These are phyloP conservation scores for Ciconia boyciana DNA, from an alignment of 2,113 vertebrate genomes.

Conservation along the genomic window DNA sequence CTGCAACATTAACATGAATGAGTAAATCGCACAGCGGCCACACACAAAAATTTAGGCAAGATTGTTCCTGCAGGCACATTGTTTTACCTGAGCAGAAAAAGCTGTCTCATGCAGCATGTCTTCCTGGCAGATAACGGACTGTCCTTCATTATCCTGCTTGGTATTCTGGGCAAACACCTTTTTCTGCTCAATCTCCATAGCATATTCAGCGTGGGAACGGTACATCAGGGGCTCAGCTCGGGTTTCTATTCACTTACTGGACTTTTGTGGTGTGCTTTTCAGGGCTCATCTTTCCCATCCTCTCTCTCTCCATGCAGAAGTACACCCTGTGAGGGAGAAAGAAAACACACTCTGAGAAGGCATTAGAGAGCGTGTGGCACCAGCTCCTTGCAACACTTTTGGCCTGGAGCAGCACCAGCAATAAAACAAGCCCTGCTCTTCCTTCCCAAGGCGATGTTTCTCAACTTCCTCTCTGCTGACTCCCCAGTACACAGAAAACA, in stretches of 20 bases:
- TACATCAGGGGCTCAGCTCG: neutral
- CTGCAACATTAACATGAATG: neutral
- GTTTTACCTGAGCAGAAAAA: neutral
- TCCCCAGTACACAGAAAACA: neutral
- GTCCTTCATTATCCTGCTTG: neutral
- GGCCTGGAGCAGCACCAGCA: neutral
- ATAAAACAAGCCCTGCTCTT: neutral
- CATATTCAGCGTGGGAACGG: neutral
- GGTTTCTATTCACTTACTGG: slow-evolving; percentile 4
- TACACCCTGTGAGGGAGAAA: neutral
- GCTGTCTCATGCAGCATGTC: neutral
- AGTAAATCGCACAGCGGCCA: neutral
- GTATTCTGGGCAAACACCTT: neutral
- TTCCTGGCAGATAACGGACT: neutral
- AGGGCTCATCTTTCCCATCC: slow-evolving; percentile 30
- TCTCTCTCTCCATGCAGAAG: neutral
- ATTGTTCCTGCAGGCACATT: neutral
- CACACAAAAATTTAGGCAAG: neutral
- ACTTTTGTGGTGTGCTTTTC: neutral
- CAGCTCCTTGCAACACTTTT: neutral
- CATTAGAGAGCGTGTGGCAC: neutral
- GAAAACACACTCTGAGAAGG: neutral
- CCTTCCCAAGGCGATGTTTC: neutral
- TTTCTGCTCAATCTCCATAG: neutral
- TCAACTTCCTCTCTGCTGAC: neutral